Evolutionary conservation across 2,888 invertebrate genomes (phyloP), one percentile per base, ranked within the genome.

Genomic region (Leucophenga montana): DNA sequence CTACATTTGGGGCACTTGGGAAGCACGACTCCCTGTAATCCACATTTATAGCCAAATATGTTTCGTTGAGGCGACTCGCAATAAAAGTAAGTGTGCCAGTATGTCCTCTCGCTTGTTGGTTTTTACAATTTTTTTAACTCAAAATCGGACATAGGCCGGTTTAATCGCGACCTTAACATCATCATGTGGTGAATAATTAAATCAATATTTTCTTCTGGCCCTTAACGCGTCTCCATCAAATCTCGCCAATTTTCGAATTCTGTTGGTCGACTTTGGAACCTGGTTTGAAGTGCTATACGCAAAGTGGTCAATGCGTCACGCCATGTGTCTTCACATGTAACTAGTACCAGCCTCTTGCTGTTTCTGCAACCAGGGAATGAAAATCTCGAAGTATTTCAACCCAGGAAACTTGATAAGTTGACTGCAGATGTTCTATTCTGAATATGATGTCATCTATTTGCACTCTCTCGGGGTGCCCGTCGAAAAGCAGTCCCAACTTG

Each of bases 281-380:
- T n/a, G n/a, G n/a, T n/a, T n/a, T n/a, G n/a, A n/a, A n/a, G n/a
- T n/a, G n/a, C n/a, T 56, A 5, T 56, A 44, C 13, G 22, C 14
- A n/a, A 67, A 16, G 2, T 56, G 46, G 1, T 46, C 67, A 9
- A 27, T 18, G 33, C 44, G 54, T 11, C 54, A 13, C 9, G 44
- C 22, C 9, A 18, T 57, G 56, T 3, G 57, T 67, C 16, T 67
- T 67, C 8, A 67, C 5, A 14, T 46, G 22, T 31, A 57, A 1
- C 57, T 56, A 67, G n/a, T 44, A 67, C 67, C 67, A 67, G 5
- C 56, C 67, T 13, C 16, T 33, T n/a, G 56, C 46, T 57, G 11
- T 22, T 6, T 56, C 57, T 6, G 9, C 20, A 3, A 67, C 46
- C 27, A 57, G 1, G 1, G n/a, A 11, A 22, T 67, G 67, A n/a